These are phyloP conservation scores for Hipparchia semele DNA, from an alignment of 2,888 invertebrate genomes.

Conservation along the genomic window DNA sequence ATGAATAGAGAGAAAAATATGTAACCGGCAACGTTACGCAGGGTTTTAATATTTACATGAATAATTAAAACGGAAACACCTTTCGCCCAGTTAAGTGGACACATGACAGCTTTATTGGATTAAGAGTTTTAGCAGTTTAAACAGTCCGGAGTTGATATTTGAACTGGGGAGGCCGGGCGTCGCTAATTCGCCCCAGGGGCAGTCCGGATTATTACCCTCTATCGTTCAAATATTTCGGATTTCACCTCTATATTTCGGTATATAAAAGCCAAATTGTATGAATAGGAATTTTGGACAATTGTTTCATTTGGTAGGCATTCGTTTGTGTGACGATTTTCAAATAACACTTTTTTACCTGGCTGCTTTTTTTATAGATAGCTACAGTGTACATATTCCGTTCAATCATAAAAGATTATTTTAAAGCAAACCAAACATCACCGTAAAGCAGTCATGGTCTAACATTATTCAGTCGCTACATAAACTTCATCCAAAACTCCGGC, in stretches of 20 bases:
- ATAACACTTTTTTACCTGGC: slow-evolving; percentile 6
- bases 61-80: slow-evolving; percentile 32
- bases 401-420: background rate
- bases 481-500: no score
- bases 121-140: slow-evolving; percentile 74
- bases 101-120: slow-evolving; percentile 70
- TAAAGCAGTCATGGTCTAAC: background rate
- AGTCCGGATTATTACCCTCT: slow-evolving; percentile 43
- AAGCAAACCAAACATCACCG: background rate
- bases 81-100: slow-evolving; percentile 54
- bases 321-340: slow-evolving; percentile 32
- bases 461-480: no score
- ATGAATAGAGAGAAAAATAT: no score
- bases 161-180: slow-evolving; percentile 63
- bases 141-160: slow-evolving; percentile 60
- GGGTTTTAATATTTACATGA: slow-evolving; percentile 28
- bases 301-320: slow-evolving; percentile 18
- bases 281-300: slow-evolving; percentile 16
- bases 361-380: no score
- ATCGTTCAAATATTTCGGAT: slow-evolving; percentile 36
- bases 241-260: slow-evolving; percentile 39
- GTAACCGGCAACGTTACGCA: background rate
- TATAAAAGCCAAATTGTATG: slow-evolving; percentile 43
- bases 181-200: slow-evolving; percentile 45
- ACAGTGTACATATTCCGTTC: no score